Evolutionary conservation across 2,888 invertebrate genomes (phyloP), one percentile per base, ranked within the genome.

Genomic region (Aporophyla lueneburgensis): DNA sequence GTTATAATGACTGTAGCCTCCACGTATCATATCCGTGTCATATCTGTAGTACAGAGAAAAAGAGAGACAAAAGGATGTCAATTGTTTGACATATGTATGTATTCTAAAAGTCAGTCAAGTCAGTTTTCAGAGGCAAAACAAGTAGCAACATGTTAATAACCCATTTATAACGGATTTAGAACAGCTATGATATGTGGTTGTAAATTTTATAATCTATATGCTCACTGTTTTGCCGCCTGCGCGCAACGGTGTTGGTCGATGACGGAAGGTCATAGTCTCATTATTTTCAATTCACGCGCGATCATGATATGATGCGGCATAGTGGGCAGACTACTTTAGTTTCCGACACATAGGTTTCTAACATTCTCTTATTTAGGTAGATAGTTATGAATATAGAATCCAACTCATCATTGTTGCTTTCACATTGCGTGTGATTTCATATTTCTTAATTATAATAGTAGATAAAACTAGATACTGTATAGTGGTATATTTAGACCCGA

Each of bases 401-500:
- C 59, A 21, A 67, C n/a, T 54, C 54, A 24, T 16, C 9, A n/a
- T 46, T 46, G n/a, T 53, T 24, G 40, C 59, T 76, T 61, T 68
- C 54, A 78, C 53, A 54, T 61, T 33, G 54, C 33, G 53, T 59
- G 33, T 59, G 14, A 49, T 78, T 3, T 9, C 27, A 19, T 12
- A 19, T 19, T 46, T 46, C 19, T 51, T 40, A 12, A 51, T 56
- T 56, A 70, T 76, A 46, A 54, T 14, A 54, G 27, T 71, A 61
- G n/a, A 51, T 66, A 80, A 21, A 21, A n/a, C 46, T 67, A 81
- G n/a, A 56, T 24, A 49, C 16, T 69, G 51, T 54, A 40, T 51
- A 73, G 7, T 43, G 12, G 53, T 70, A 54, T 40, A 65, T 46
- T 53, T 43, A 58, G 46, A 65, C 59, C 84, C 80, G 84, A 86